Conservation (phyloP, 53 echinoderm and acorn worm species). For the Patiria pectinifera region DNA sequence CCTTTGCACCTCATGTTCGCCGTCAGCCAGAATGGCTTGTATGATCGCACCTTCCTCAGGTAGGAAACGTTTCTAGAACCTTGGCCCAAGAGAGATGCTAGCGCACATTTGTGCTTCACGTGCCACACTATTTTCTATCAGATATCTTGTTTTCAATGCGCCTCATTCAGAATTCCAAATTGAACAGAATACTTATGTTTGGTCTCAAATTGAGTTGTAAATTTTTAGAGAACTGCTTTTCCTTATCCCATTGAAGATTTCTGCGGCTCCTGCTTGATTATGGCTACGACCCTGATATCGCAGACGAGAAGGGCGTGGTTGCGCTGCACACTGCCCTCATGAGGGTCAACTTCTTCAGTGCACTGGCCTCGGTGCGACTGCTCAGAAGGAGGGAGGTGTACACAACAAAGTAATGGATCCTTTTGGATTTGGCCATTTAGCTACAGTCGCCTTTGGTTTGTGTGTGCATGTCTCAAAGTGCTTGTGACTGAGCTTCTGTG, state of each 20-base stretch:
- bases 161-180: too few species aligned
- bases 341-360: constrained; percentile 63
- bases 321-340: constrained; percentile 53
- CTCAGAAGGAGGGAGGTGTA: constrained; percentile 42
- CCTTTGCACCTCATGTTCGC: constrained; percentile 58
- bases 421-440: too few species aligned
- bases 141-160: too few species aligned
- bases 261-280: constrained; percentile 35
- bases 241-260: not conserved
- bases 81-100: not conserved
- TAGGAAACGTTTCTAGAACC: not conserved
- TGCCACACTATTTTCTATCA: too few species aligned
- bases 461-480: too few species aligned
- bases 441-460: too few species aligned
- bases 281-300: constrained; percentile 56
- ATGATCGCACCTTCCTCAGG: constrained; percentile 49
- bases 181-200: not conserved
- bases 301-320: constrained; percentile 47
- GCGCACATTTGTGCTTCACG: not conserved
- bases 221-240: not conserved
- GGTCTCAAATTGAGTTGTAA: not conserved
- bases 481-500: too few species aligned
- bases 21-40: constrained; percentile 53
- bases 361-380: constrained; percentile 28
- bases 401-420: constrained; percentile 25